Evolutionary conservation across 2,797 vertebrate genomes (phyloP), one percentile per base, ranked within the genome.

Genomic region (Myotis findleyi): DNA sequence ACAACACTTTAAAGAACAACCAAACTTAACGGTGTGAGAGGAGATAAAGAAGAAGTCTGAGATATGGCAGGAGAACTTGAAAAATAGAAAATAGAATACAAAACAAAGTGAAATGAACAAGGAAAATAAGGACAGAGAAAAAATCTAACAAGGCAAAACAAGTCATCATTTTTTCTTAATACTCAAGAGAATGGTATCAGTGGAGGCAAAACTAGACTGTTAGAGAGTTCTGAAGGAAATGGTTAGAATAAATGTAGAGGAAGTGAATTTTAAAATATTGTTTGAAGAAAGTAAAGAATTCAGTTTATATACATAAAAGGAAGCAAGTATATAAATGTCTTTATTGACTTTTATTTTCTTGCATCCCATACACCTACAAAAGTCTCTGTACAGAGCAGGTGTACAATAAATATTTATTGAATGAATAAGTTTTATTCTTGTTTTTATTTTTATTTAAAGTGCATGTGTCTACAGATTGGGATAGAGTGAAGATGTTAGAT

Each of bases 371-470:
- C 1, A 76, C 5, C 11, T 64, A 38, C 8, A 21, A 20, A 68
- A 76, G 6, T 18, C 16, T 21, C 41, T 92, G 30, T 17, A 81
- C 3, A 62, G 14, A 82, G 33, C 8, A 92, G 20, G 2, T 71
- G 4, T 16, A 76, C 30, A 64, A 4, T 25, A 83, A 82, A 85
- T 59, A 73, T 25, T 64, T 88, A 30, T 36, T 84, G 7, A 81
- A 38, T 89, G 17, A 84, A 68, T 57, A 21, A 83, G 0, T 21
- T 71, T 20, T 91, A 25, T 16, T 85, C 80, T 73, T 87, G 17
- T n/a, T 64, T 73, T 87, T 57, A 44, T 76, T 93, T 89, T 47
- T n/a, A 76, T 85, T 91, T 64, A 62, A 71, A 72, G 62, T 53
- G 30, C 3, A 18, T 44, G 0, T 83, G 30, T 85, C 41, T 93